Evolutionary conservation across 2,797 vertebrate genomes (phyloP).

Genomic region (Vireo griseus): DNA sequence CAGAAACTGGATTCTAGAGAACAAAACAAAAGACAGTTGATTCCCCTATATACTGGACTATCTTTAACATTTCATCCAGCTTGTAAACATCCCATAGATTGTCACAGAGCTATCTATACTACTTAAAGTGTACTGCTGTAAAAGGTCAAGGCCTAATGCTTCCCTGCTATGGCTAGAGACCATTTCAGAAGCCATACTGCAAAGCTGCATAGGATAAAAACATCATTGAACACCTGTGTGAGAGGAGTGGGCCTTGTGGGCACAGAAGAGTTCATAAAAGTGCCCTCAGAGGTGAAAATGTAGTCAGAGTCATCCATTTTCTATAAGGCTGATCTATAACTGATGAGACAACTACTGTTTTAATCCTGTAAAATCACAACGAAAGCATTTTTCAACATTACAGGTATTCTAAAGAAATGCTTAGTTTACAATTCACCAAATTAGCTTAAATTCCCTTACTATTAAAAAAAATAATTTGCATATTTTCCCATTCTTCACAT

Average conservation of each 20-base stretch:
- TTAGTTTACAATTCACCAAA: not conserved
- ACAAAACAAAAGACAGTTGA: not conserved
- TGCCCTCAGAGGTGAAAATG: not conserved
- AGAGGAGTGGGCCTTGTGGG: not conserved
- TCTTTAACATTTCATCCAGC: not conserved
- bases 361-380: not conserved
- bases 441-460: not conserved
- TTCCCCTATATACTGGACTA: not conserved
- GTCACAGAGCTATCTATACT: not conserved
- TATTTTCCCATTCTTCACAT: not conserved
- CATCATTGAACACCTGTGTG: not conserved
- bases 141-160: not conserved
- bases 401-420: not conserved
- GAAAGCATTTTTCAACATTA: not conserved
- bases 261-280: not conserved
- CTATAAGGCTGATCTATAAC: not conserved
- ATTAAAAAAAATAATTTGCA: not conserved
- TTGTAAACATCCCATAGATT: not conserved
- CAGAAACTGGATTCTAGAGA: not conserved
- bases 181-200: not conserved
- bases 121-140: not conserved
- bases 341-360: not conserved
- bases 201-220: not conserved
- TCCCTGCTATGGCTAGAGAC: not conserved
- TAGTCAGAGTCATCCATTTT: not conserved